These are phyloP conservation scores for Callitettix versicolor DNA, from an alignment of 1,140 invertebrate genomes.

Conservation along the genomic window DNA sequence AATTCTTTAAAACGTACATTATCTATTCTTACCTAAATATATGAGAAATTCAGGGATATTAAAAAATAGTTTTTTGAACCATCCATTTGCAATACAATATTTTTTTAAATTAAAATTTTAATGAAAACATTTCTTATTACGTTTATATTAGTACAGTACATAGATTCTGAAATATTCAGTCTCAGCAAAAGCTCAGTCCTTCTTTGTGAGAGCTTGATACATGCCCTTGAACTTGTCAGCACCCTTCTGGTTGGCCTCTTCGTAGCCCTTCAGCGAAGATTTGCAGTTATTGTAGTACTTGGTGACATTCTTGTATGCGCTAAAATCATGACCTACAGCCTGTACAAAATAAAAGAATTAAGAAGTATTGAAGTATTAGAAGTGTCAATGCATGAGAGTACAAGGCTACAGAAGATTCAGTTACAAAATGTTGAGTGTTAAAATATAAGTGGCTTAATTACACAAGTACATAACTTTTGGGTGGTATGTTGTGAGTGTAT, in stretches of 20 bases:
- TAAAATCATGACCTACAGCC: conserved; percentile 30
- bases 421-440: not conserved
- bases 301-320: conserved; percentile 31
- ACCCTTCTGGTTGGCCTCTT: conserved; percentile 32
- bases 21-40: too few species aligned
- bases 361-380: not conserved
- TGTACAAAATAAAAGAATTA: conserved; percentile 18
- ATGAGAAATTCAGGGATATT: too few species aligned
- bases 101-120: too few species aligned
- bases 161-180: too few species aligned
- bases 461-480: not conserved
- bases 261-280: conserved; percentile 14
- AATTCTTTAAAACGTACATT: too few species aligned
- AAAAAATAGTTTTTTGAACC: too few species aligned
- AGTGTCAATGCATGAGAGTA: not conserved
- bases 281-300: conserved; percentile 30
- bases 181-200: conserved; percentile 7
- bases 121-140: too few species aligned
- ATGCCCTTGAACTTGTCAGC: conserved; percentile 23
- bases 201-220: conserved; percentile 17
- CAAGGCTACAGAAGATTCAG: not conserved
- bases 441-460: not conserved
- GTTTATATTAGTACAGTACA: too few species aligned
- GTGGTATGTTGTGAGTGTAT: not conserved
- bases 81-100: too few species aligned